A percentile compares a stretch with the other conserved stretches of the same genome.
Evolutionary conservation across 1,140 invertebrate species (phyloP).

Genomic region (Drosophila kikkawai): DNA sequence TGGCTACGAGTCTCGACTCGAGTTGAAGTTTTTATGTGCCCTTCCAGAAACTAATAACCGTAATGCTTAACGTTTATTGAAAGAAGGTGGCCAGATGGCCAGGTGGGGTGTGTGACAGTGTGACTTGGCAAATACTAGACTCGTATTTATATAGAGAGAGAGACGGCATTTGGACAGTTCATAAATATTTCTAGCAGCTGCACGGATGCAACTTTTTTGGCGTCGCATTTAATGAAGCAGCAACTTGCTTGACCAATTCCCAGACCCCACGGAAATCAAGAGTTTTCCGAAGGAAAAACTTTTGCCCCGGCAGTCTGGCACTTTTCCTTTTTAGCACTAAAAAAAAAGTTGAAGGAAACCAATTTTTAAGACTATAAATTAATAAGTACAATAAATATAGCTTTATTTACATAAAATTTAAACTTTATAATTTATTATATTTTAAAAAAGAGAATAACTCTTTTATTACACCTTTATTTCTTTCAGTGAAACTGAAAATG

Average conservation of each 20-base stretch:
- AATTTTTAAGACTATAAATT: too few relatives aligned
- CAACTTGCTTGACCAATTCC: slow-evolving; percentile 42
- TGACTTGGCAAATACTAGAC: slow-evolving; percentile 12
- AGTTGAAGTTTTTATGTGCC: slow-evolving; percentile 69
- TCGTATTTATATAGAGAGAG: not conserved
- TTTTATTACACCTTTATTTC: not conserved
- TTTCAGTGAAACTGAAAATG: slow-evolving; percentile 5
- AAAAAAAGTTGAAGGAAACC: not conserved
- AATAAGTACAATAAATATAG: too few relatives aligned
- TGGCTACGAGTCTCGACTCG: slow-evolving; percentile 11
- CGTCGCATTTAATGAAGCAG: slow-evolving; percentile 70
- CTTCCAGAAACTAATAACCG: slow-evolving; percentile 79
- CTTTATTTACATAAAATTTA: not conserved
- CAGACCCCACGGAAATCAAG: slow-evolving; percentile 31
- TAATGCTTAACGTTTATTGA: slow-evolving; percentile 76
- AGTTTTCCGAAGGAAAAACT: slow-evolving; percentile 27
- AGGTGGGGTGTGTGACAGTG: slow-evolving; percentile 7
- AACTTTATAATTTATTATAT: not conserved
- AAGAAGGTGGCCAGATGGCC: slow-evolving; percentile 43
- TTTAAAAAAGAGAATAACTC: not conserved
- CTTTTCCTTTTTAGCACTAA: slow-evolving; percentile 28
- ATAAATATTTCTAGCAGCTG: slow-evolving; percentile 68
- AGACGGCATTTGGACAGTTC: slow-evolving; percentile 55
- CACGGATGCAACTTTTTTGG: slow-evolving; percentile 40
- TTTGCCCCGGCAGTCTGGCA: slow-evolving; percentile 29